Percentiles rank a stretch among this genome's conserved stretches.
phyloP scores from a whole-genome alignment of 2,113 vertebrate species.

The Tyrannus savana region DNA sequence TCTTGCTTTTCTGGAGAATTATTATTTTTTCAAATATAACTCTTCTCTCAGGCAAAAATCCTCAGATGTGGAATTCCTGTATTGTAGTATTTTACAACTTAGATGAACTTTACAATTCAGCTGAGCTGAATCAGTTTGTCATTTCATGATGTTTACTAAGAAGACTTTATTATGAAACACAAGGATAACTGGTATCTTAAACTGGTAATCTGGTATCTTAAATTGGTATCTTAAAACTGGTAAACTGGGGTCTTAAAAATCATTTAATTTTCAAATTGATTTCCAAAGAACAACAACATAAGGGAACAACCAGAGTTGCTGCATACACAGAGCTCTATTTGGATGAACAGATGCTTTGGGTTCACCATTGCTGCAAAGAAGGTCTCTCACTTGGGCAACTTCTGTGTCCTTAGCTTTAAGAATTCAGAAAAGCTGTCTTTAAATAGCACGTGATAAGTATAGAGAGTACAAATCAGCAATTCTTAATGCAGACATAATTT shows the following conservation, averaged over 20 bases:
- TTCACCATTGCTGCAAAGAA: background rate
- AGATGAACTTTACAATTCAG: background rate
- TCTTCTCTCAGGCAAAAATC: background rate
- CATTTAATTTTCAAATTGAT: background rate
- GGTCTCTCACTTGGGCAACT: background rate
- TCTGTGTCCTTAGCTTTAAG: background rate
- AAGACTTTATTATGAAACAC: background rate
- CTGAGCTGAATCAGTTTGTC: background rate
- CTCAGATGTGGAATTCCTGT: background rate
- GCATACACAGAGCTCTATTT: background rate
- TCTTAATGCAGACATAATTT: background rate
- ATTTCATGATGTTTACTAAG: background rate
- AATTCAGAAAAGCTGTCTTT: background rate
- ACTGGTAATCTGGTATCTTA: background rate
- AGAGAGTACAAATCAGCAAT: background rate
- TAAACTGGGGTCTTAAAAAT: background rate
- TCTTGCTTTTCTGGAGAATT: background rate
- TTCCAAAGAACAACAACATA: background rate
- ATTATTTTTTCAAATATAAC: background rate
- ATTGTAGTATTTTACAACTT: background rate
- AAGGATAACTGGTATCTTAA: background rate
- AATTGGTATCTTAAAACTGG: background rate
- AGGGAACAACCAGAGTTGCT: background rate
- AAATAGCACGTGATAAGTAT: accelerated
- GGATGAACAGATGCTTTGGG: background rate